Evolutionary conservation across 2,888 invertebrate species (phyloP), one percentile per base, ranked within the genome.

Genomic region (Alcis repandata): DNA sequence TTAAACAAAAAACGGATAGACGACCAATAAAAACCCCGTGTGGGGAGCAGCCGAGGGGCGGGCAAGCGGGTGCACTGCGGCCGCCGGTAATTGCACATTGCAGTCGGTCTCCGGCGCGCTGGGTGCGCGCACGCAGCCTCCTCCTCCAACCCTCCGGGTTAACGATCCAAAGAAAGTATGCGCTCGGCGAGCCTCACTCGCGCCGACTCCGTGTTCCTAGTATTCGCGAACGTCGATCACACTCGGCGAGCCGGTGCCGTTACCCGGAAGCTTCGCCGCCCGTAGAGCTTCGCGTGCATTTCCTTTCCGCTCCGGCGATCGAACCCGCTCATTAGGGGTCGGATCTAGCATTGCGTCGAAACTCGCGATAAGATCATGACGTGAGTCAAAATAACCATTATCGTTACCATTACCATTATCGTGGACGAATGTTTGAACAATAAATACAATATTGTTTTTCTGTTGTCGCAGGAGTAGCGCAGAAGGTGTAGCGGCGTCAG

Each of bases 71-170:
- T 86, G 87, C 85, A 85, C 75, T 80, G 89, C 86, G 84, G 79
- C 81, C 79, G 83, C 75, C 81, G 78, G 85, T 85, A 86, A 86
- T 83, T 89, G 90, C 87, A 84, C 79, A 79, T 77, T 89, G 90
- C 92, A 92, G 91, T 92, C 88, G 79, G 80, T 85, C 82, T 84
- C 83, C 83, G 89, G 84, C 89, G 87, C 87, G 91, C 82, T 82
- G 88, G 84, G 82, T 86, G 92, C 89, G 90, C 88, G 92, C 92
- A 93, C 92, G 92, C 92, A 92, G 89, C 90, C 88, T 85, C 85
- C 80, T 72, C 27, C 27, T 38, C 74, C 65, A 61, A 61, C 71
- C 72, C 68, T 70, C 63, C 69, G 74, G 76, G 74, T 76, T 65
- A 74, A 76, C 79, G 70, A 68, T 80, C 74, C 79, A 68, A 72